Evolutionary conservation across 2,888 invertebrate species (phyloP).

Genomic region (Zaprionus obscuricornis): DNA sequence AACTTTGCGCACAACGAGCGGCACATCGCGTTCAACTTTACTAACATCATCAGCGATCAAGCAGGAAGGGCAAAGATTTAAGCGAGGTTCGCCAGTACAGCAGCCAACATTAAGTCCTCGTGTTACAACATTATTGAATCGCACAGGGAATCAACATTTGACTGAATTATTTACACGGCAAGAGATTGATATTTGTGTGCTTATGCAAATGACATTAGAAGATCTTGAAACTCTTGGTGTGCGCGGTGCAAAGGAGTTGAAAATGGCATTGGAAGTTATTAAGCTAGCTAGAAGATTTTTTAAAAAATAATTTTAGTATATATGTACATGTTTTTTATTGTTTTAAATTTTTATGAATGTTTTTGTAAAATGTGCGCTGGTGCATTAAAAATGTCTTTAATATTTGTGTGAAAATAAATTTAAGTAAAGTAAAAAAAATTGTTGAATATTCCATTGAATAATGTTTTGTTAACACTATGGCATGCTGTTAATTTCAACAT

Average conservation of each 20-base stretch:
- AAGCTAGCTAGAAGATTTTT: conserved; percentile 58
- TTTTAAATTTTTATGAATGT: too few relatives aligned
- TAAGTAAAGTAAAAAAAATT: too few relatives aligned
- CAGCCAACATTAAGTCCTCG: conserved; percentile 62
- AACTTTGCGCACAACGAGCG: background rate
- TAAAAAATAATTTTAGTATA: too few relatives aligned
- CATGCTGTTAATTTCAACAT: too few relatives aligned
- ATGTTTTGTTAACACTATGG: too few relatives aligned
- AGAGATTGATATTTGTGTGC: conserved; percentile 70
- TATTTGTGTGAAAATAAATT: too few relatives aligned
- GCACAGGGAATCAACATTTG: conserved; percentile 64
- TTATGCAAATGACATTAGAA: conserved; percentile 58
- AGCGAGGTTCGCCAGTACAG: conserved; percentile 52
- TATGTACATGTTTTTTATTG: too few relatives aligned
- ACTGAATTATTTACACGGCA: conserved; percentile 67
- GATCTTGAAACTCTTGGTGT: conserved; percentile 71
- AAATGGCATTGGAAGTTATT: conserved; percentile 51
- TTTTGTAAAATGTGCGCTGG: too few relatives aligned
- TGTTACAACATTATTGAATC: conserved; percentile 49
- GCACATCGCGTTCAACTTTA: background rate
- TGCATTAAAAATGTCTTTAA: too few relatives aligned
- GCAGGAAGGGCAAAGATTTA: conserved; percentile 23
- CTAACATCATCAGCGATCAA: too few relatives aligned
- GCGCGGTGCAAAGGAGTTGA: conserved; percentile 58
- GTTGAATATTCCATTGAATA: too few relatives aligned